These are phyloP conservation scores for Hemiscyllium ocellatum DNA, from an alignment of 2,113 vertebrate species.

Conservation along the genomic window DNA sequence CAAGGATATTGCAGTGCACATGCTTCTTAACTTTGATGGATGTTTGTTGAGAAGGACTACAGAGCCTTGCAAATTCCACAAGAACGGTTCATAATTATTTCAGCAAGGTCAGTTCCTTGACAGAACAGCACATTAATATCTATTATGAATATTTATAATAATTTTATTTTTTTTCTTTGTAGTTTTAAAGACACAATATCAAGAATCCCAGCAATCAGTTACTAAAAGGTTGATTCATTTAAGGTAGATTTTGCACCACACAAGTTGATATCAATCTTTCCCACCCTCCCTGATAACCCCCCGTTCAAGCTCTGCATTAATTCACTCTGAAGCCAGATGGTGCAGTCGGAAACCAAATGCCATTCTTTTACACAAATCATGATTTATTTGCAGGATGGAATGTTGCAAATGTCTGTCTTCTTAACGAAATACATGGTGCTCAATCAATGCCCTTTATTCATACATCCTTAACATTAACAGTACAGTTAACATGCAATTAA, in stretches of 20 bases:
- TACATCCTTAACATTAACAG: too few relatives aligned
- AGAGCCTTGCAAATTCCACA: constrained; percentile 25
- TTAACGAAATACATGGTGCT: background rate
- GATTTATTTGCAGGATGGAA: background rate
- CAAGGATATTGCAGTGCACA: constrained; percentile 6
- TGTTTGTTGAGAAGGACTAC: constrained; percentile 15
- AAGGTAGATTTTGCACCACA: background rate
- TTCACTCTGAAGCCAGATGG: background rate
- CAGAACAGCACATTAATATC: constrained; percentile 30
- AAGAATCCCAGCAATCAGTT: background rate
- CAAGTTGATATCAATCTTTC: background rate
- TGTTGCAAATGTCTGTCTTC: background rate
- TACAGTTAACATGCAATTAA: too few relatives aligned
- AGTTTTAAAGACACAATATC: background rate
- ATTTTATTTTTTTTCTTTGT: background rate
- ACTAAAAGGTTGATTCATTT: background rate
- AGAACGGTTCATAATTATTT: constrained; percentile 28
- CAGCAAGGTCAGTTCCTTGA: constrained; percentile 30
- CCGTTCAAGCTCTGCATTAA: background rate
- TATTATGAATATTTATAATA: constrained; percentile 22
- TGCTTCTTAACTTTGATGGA: background rate
- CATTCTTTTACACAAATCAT: background rate
- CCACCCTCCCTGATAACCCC: background rate
- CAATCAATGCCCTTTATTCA: background rate
- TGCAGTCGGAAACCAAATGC: background rate